Percentiles rank a stretch among this genome's conserved stretches.
Conservation (phyloP, 2,797 vertebrate species). For the Characodon lateralis region DNA sequence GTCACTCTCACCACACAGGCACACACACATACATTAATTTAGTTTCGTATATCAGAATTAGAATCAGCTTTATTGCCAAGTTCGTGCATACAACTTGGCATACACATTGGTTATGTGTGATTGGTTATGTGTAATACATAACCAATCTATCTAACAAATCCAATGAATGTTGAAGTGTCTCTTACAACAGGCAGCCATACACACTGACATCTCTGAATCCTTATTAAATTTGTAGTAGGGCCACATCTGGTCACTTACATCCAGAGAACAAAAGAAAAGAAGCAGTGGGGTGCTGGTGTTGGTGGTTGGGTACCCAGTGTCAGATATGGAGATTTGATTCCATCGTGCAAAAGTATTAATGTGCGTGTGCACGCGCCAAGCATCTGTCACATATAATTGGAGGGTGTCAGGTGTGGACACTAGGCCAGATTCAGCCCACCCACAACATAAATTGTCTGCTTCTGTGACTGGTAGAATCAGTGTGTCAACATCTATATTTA, state of each 20-base stretch:
- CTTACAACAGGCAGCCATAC: constrained; percentile 13
- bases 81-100: too few relatives aligned
- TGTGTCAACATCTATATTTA: constrained; percentile 78
- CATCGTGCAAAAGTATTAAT: constrained; percentile 68
- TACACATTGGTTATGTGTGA: too few relatives aligned
- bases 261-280: constrained; percentile 75
- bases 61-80: too few relatives aligned
- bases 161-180: constrained; percentile 20
- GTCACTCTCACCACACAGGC: constrained; percentile 39
- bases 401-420: constrained; percentile 81
- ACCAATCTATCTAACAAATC: constrained; percentile 14
- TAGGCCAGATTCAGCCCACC: constrained; percentile 76
- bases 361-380: constrained; percentile 75
- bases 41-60: constrained; percentile 4
- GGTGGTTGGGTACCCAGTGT: constrained; percentile 37
- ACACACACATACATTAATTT: constrained; percentile 15
- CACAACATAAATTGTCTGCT: constrained; percentile 72
- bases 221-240: constrained; percentile 84
- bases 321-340: constrained; percentile 76
- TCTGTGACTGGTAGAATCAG: constrained; percentile 68
- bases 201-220: constrained; percentile 58
- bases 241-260: constrained; percentile 81
- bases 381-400: constrained; percentile 82
- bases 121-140: background rate
- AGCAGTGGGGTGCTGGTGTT: constrained; percentile 18